Evolutionary conservation across 2,888 invertebrate species (phyloP).

Genomic region (Pyralis farinalis): DNA sequence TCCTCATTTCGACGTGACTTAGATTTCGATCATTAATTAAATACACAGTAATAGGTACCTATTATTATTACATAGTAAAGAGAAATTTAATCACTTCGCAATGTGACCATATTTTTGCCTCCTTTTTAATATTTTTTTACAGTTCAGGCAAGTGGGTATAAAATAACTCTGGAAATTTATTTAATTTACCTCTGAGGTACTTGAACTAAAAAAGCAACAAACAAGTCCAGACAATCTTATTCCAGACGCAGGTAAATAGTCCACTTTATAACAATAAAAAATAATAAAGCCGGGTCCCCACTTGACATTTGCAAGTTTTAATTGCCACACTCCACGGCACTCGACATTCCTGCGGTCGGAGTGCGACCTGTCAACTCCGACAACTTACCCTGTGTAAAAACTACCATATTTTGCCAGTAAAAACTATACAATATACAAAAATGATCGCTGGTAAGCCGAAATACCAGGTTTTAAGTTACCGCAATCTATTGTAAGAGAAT

Average conservation of each 20-base stretch:
- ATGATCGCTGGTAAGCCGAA: too few species aligned
- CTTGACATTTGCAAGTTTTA: constrained; percentile 80
- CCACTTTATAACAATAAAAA: constrained; percentile 54
- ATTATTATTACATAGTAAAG: too few species aligned
- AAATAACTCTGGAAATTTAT: too few species aligned
- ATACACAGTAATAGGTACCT: too few species aligned
- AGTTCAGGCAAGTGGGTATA: too few species aligned
- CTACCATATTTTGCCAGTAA: constrained; percentile 46
- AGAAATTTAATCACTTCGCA: too few species aligned
- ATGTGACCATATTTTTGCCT: too few species aligned
- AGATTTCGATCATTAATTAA: too few species aligned
- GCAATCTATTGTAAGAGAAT: too few species aligned
- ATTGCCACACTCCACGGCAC: constrained; percentile 69
- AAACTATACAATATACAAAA: constrained; percentile 21
- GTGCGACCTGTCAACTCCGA: constrained; percentile 48
- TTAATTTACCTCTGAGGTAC: background rate
- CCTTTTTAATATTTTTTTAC: too few species aligned
- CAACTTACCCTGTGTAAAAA: constrained; percentile 49
- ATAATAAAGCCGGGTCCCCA: constrained; percentile 51
- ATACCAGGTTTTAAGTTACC: too few species aligned
- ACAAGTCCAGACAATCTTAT: constrained; percentile 20
- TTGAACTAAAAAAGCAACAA: constrained; percentile 5
- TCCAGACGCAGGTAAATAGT: constrained; percentile 25
- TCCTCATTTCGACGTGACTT: too few species aligned
- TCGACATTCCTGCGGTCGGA: constrained; percentile 45